Evolutionary conservation across 2,888 invertebrate genomes (phyloP), one percentile per base, ranked within the genome.

Genomic region (Apamea monoglypha): DNA sequence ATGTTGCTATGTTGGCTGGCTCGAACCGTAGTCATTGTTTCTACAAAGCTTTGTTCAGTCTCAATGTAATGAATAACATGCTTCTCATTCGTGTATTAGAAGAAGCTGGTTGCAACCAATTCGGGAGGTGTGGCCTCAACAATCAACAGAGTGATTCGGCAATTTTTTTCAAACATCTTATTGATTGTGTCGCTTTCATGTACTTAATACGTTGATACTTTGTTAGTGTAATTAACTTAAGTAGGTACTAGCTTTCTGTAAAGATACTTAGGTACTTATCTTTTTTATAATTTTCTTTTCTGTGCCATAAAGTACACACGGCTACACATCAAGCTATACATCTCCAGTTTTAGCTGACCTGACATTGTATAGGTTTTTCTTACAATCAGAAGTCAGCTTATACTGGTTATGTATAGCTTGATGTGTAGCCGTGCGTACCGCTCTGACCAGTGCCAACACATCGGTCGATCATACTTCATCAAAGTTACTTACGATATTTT

Each of bases 121-220:
- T 85, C 66, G 77, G 67, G 67, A 83, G 83, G 78, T 82, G 83
- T 82, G 80, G 83, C 76, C 63, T 70, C 69, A 80, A 68, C 78
- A 83, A 83, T 82, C 75, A 81, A 71, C 70, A 59, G 68, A 76
- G 61, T 89, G 83, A 89, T 79, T 76, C 75, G 64, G 80, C 85
- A 76, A 36, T 77, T 78, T 81, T 86, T 77, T 75, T 69, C 50
- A 36, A 73, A 59, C 56, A 29, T 64, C 59, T 64, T 66, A 59
- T 56, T 69, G 47, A 69, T 69, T 63, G 50, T 69, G 63, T 72
- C 18, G 67, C 67, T 84, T 73, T 77, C 44, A 64, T 70, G 56
- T 73, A 8, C 53, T 70, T 16, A 61, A 53, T 53, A 72, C 16
- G 32, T 53, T 63, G 44, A 44, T 82, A 74, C 21, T 36, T 44